Percentiles rank a stretch among this genome's conserved stretches.
Conservation (phyloP, 2,888 invertebrate species). For the Mystacides longicornis region DNA sequence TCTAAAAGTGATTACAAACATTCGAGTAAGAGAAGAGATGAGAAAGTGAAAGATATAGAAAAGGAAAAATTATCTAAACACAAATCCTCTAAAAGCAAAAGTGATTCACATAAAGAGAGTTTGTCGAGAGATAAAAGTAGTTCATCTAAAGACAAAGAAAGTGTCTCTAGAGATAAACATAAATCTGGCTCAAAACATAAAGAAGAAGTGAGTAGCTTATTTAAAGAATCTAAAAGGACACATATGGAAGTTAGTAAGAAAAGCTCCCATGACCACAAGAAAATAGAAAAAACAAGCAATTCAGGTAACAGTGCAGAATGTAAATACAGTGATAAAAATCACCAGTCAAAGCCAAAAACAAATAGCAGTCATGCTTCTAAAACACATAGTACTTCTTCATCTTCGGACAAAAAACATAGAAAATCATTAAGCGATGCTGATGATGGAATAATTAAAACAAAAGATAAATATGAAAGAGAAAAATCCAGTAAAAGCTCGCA, state of each 20-base stretch:
- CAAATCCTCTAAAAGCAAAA: no score
- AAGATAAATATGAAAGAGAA: background rate
- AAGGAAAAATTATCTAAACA: no score
- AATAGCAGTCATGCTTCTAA: background rate
- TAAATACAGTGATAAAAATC: background rate
- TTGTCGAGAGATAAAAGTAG: background rate
- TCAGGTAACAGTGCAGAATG: background rate
- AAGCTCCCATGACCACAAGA: background rate
- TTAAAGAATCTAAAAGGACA: background rate
- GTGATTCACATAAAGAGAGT: no score
- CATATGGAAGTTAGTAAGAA: background rate
- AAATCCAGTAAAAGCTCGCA: slow-evolving; percentile 4
- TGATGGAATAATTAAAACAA: slow-evolving; percentile 12
- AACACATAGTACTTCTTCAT: slow-evolving; percentile 7
- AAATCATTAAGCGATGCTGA: background rate
- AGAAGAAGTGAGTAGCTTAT: no score
- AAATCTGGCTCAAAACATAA: no score
- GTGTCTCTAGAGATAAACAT: no score
- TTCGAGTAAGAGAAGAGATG: background rate
- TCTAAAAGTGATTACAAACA: slow-evolving; percentile 16
- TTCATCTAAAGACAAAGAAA: background rate
- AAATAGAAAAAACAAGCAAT: background rate
- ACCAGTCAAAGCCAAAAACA: background rate
- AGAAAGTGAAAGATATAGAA: background rate
- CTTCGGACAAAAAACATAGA: background rate